phyloP scores from a whole-genome alignment of 2,797 vertebrate species.

The Macroramphosus scolopax region DNA sequence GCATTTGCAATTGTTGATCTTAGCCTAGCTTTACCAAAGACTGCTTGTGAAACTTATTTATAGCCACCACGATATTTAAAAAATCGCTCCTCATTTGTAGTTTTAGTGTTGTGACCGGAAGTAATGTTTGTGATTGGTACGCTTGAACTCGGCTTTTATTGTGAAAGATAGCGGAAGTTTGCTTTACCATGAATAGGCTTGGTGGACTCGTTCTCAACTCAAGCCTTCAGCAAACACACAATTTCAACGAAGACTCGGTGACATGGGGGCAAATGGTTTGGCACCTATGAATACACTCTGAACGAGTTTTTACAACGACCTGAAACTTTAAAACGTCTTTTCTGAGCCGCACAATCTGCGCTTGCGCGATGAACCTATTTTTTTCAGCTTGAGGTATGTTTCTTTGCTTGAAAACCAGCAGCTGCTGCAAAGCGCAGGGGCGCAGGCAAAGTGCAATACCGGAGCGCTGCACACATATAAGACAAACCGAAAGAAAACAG shows the following conservation, averaged over 20 bases:
- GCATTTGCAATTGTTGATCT: no score
- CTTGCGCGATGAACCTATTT: slow-evolving; percentile 51
- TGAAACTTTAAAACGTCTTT: not conserved
- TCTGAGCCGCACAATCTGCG: slow-evolving; percentile 20
- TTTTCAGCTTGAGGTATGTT: slow-evolving; percentile 46
- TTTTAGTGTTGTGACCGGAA: slow-evolving; percentile 22
- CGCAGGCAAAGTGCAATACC: slow-evolving; percentile 29
- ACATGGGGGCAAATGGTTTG: no score
- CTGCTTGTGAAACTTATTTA: not conserved
- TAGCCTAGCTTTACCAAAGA: no score
- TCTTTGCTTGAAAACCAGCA: slow-evolving; percentile 44
- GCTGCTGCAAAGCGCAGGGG: slow-evolving; percentile 45
- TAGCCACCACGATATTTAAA: no score
- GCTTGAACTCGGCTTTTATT: not conserved
- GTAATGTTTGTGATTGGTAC: not conserved
- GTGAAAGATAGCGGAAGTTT: not conserved
- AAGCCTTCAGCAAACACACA: no score
- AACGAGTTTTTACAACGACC: not conserved
- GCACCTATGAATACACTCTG: no score
- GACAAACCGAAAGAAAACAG: not conserved
- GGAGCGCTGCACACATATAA: not conserved
- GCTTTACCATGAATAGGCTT: not conserved
- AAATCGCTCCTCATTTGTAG: no score
- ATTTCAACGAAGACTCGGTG: no score
- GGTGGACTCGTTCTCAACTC: not conserved